Evolutionary conservation across 2,113 vertebrate species (phyloP).

Genomic region (Psammodynastes pulverulentus): DNA sequence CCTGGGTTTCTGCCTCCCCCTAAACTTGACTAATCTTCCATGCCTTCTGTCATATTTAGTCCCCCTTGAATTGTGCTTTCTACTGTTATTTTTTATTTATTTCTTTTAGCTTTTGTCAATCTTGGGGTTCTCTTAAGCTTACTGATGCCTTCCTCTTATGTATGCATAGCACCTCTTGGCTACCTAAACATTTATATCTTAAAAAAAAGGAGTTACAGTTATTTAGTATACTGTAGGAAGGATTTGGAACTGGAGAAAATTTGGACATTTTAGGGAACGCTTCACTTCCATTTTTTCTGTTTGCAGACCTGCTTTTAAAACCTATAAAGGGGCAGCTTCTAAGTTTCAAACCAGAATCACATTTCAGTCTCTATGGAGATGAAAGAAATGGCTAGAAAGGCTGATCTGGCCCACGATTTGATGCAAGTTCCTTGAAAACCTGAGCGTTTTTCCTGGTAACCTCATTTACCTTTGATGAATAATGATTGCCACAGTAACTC

Average conservation of each 20-base stretch:
- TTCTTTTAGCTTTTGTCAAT: neutral
- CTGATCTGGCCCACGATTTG: neutral
- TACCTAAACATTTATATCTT: neutral
- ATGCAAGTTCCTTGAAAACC: constrained; percentile 47
- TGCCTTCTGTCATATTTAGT: neutral
- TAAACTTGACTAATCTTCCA: no score
- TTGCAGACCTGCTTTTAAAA: neutral
- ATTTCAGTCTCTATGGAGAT: neutral
- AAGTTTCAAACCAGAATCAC: neutral
- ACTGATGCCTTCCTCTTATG: neutral
- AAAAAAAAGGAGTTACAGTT: neutral
- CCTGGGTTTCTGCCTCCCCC: neutral
- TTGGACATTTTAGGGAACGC: neutral
- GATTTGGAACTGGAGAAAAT: neutral
- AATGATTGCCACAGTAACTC: constrained; percentile 27
- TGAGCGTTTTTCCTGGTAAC: constrained; percentile 42
- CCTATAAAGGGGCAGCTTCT: neutral
- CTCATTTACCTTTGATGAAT: constrained; percentile 44
- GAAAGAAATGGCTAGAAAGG: neutral
- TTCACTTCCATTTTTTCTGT: neutral
- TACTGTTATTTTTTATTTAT: neutral
- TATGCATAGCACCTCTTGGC: neutral
- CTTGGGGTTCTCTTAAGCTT: neutral
- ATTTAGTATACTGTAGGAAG: neutral
- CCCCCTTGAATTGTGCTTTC: neutral